Percentiles rank a stretch among this genome's conserved stretches.
Evolutionary conservation across 2,888 invertebrate species (phyloP).

Genomic region (Euclidia mi): DNA sequence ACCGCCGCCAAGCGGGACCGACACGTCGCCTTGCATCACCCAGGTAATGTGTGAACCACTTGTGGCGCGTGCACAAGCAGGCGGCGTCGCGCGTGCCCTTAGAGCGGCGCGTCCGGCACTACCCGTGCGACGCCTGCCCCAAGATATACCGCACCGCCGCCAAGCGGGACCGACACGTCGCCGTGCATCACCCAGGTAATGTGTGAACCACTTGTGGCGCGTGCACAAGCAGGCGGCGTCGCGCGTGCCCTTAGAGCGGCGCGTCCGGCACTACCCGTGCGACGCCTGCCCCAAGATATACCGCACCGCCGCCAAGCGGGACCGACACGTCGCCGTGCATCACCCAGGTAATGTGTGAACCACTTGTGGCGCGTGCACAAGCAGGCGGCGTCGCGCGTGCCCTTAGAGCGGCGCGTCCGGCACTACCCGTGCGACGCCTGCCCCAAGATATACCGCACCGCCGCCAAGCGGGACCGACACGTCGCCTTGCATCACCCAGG

Average conservation of each 20-base stretch:
- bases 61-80: slow-evolving; percentile 94
- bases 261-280: slow-evolving; percentile 95
- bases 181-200: slow-evolving; percentile 96
- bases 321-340: slow-evolving; percentile 94
- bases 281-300: slow-evolving; percentile 96
- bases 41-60: slow-evolving; percentile 96
- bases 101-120: slow-evolving; percentile 93
- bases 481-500: slow-evolving; percentile 96
- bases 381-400: slow-evolving; percentile 92
- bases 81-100: slow-evolving; percentile 94
- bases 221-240: slow-evolving; percentile 92
- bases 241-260: slow-evolving; percentile 94
- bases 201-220: slow-evolving; percentile 96
- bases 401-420: slow-evolving; percentile 93
- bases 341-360: slow-evolving; percentile 97
- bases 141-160: slow-evolving; percentile 96
- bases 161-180: slow-evolving; percentile 95
- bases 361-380: slow-evolving; percentile 95
- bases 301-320: slow-evolving; percentile 95
- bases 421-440: slow-evolving; percentile 96
- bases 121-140: slow-evolving; percentile 96
- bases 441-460: slow-evolving; percentile 95
- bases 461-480: slow-evolving; percentile 95
- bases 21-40: slow-evolving; percentile 95
- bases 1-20: slow-evolving; percentile 95